Percentiles rank a stretch among this genome's conserved stretches.
These are phyloP conservation scores for Azemiops feae DNA, from an alignment of 2,113 vertebrate genomes.

Conservation along the genomic window DNA sequence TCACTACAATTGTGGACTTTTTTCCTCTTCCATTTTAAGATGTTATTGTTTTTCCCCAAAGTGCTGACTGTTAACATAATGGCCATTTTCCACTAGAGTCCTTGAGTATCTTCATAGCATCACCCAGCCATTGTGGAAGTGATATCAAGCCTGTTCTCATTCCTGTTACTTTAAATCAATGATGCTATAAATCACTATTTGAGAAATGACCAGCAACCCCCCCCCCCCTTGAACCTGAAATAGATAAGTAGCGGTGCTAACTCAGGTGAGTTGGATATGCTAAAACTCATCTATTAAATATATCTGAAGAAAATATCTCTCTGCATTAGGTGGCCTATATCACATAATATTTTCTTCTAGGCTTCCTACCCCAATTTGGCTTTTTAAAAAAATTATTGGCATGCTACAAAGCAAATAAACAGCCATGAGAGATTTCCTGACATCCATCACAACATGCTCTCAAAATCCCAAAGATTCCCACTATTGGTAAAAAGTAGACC, in stretches of 20 bases:
- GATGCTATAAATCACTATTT: background rate
- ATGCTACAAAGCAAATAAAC: background rate
- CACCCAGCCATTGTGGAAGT: background rate
- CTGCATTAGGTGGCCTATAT: background rate
- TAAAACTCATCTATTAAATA: background rate
- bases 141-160: background rate
- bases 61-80: background rate
- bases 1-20: background rate
- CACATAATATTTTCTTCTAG: background rate
- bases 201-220: background rate
- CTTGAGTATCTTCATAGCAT: background rate
- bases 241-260: background rate
- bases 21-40: background rate
- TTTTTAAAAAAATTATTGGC: background rate
- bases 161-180: background rate
- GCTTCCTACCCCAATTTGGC: background rate
- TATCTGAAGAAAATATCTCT: background rate
- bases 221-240: background rate
- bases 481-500: background rate
- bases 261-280: background rate
- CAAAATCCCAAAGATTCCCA: background rate
- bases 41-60: background rate
- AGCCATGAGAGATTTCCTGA: background rate
- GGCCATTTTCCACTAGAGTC: background rate
- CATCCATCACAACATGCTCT: background rate